These are phyloP conservation scores for Mus spicilegus DNA, from an alignment of 2,113 vertebrate species.

Conservation along the genomic window DNA sequence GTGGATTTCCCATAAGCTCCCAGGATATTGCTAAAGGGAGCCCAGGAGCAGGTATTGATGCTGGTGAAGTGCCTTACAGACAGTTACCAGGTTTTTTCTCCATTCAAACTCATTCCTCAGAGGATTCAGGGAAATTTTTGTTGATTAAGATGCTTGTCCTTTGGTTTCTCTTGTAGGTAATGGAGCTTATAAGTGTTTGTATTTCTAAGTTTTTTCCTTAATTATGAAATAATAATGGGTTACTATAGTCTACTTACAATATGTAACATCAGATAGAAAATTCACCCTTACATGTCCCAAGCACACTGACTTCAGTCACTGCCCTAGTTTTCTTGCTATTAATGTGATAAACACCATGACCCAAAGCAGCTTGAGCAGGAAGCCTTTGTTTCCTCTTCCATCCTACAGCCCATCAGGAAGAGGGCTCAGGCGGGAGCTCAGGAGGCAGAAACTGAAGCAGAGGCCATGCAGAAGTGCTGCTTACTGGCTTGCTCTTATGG, in stretches of 20 bases:
- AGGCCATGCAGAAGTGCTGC: no score
- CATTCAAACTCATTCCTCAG: not conserved
- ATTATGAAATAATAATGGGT: not conserved
- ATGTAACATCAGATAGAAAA: not conserved
- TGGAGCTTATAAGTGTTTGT: not conserved
- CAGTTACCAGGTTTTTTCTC: not conserved
- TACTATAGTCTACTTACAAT: slow-evolving; percentile 28
- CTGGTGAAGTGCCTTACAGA: not conserved
- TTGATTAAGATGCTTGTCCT: slow-evolving; percentile 24
- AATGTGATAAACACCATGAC: not conserved
- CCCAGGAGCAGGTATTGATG: not conserved
- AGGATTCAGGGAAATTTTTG: not conserved
- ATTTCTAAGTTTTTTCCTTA: slow-evolving; percentile 18
- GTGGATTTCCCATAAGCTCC: not conserved
- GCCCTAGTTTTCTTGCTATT: not conserved
- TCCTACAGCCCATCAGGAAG: not conserved
- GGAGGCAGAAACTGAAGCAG: not conserved
- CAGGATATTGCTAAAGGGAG: not conserved
- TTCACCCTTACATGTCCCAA: accelerated
- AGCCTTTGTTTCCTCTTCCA: not conserved
- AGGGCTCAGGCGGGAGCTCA: not conserved
- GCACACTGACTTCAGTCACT: not conserved
- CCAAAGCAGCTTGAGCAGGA: not conserved
- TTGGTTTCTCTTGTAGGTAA: slow-evolving; percentile 21
- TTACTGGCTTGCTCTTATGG: not conserved